Evolutionary conservation across 2,888 invertebrate species (phyloP).

Genomic region (Ferdinandea cuprea): DNA sequence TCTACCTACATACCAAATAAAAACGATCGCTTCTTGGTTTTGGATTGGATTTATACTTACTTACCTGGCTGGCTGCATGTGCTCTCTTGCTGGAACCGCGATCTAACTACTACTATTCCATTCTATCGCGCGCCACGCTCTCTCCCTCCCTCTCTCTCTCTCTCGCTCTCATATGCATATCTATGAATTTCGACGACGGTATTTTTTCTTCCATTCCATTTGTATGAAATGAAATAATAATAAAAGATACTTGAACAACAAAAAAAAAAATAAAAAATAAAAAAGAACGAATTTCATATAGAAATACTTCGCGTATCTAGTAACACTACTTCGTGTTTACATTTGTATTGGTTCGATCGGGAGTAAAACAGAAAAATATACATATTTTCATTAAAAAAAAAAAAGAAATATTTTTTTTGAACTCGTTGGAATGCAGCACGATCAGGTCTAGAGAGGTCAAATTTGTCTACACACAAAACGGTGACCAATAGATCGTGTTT

Average conservation of each 20-base stretch:
- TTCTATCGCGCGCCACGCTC: not conserved
- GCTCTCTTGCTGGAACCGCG: slow-evolving; percentile 35
- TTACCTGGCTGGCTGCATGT: slow-evolving; percentile 57
- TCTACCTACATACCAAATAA: slow-evolving; percentile 36
- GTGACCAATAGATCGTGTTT: slow-evolving; percentile 53
- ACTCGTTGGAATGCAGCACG: slow-evolving; percentile 73
- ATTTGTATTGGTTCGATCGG: slow-evolving; percentile 66
- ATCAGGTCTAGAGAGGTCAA: slow-evolving; percentile 73
- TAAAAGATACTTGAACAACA: slow-evolving; percentile 65
- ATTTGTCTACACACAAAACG: slow-evolving; percentile 40
- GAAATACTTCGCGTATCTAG: slow-evolving; percentile 69
- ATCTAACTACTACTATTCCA: slow-evolving; percentile 1
- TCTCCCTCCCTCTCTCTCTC: slow-evolving; percentile 8
- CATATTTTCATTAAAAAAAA: slow-evolving; percentile 10
- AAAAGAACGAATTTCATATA: slow-evolving; percentile 34
- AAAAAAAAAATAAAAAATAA: slow-evolving; percentile 47
- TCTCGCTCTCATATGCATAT: slow-evolving; percentile 15
- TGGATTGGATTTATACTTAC: slow-evolving; percentile 56
- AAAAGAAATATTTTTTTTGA: slow-evolving; percentile 45
- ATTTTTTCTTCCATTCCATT: slow-evolving; percentile 22
- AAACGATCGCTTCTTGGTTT: slow-evolving; percentile 60
- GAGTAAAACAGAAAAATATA: slow-evolving; percentile 56
- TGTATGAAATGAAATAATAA: slow-evolving; percentile 66
- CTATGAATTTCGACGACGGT: slow-evolving; percentile 50
- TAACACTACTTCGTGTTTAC: slow-evolving; percentile 64